phyloP scores from a whole-genome alignment of 2,797 vertebrate species.

The Platalea minor region DNA sequence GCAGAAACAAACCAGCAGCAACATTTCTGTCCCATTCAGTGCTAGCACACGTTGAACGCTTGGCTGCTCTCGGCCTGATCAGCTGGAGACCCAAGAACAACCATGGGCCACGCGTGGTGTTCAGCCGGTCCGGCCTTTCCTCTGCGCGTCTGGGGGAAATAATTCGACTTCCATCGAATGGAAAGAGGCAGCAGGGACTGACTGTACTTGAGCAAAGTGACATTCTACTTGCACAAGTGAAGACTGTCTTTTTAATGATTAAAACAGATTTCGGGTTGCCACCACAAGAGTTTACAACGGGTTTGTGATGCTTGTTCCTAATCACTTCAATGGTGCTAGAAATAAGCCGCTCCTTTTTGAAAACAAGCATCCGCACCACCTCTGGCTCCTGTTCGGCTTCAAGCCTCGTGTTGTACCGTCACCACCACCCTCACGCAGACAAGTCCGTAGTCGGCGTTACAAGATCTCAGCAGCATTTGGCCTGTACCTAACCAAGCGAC shows the following conservation, averaged over 20 bases:
- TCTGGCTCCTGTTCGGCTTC: not conserved
- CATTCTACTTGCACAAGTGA: not conserved
- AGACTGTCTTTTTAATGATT: not conserved
- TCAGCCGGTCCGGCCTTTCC: not conserved
- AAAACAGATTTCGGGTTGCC: not conserved
- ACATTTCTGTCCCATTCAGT: fast-evolving
- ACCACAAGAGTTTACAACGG: fast-evolving
- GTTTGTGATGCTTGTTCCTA: not conserved
- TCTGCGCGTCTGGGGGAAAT: fast-evolving
- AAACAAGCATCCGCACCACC: not conserved
- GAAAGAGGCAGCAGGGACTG: not conserved
- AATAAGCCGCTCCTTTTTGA: not conserved
- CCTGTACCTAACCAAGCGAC: fast-evolving
- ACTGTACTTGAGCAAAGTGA: not conserved
- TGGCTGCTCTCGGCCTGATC: not conserved
- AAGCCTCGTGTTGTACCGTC: fast-evolving
- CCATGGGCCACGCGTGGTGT: fast-evolving
- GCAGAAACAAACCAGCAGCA: not conserved
- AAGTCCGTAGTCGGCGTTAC: fast-evolving
- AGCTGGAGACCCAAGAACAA: not conserved
- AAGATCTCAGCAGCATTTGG: fast-evolving
- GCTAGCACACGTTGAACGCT: not conserved
- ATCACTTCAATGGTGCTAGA: not conserved
- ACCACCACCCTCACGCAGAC: not conserved
- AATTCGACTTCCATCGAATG: not conserved